A percentile compares a stretch with the other conserved stretches of the same genome.
Evolutionary conservation across 2,113 vertebrate species (phyloP).

Genomic region (Thinocorus orbignyianus): DNA sequence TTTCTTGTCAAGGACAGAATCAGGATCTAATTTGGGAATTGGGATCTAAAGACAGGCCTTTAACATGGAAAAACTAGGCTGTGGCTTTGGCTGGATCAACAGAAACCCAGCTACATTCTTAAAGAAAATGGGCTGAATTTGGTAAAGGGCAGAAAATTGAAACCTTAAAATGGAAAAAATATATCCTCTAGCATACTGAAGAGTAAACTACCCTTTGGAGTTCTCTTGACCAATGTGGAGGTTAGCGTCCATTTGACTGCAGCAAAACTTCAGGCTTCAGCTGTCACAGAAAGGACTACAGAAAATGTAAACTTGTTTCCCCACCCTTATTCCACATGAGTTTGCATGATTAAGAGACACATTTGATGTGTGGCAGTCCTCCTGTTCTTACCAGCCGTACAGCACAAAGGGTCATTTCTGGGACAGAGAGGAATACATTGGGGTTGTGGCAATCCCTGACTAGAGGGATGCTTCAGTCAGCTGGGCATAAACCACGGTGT

Average conservation of each 20-base stretch:
- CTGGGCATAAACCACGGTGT: not conserved
- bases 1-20: not conserved
- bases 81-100: not conserved
- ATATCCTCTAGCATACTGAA: not conserved
- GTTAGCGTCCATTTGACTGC: rapidly evolving
- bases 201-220: not conserved
- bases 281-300: not conserved
- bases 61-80: not conserved
- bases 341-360: not conserved
- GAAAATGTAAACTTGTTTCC: not conserved
- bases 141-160: not conserved
- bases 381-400: not conserved
- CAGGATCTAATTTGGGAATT: not conserved
- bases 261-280: not conserved
- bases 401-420: not conserved
- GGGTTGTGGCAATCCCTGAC: not conserved
- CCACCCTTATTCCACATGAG: not conserved
- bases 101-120: not conserved
- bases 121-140: not conserved
- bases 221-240: not conserved
- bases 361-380: not conserved
- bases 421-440: not conserved
- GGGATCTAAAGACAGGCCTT: not conserved
- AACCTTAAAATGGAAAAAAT: not conserved
- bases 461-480: not conserved